Conservation (phyloP, 2,888 invertebrate genomes). For the Noctuana brunneofusca region DNA sequence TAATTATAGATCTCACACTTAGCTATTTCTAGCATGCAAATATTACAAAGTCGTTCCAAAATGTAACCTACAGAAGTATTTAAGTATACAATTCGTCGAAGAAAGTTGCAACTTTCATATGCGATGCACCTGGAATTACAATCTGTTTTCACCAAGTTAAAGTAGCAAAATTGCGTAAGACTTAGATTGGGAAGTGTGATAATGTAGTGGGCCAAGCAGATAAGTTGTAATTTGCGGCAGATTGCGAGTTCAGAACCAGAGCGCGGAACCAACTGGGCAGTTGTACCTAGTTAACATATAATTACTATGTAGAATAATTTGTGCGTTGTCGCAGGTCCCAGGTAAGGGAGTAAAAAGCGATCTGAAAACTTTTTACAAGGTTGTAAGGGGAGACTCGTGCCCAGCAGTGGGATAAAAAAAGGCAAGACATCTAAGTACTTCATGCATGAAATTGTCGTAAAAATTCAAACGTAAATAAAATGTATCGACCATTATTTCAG, state of each 20-base stretch:
- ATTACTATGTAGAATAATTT: neutral
- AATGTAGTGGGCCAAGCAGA: constrained; percentile 10
- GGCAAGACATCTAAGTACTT: neutral
- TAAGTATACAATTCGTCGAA: neutral
- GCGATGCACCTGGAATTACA: constrained; percentile 14
- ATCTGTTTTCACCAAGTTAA: constrained; percentile 24
- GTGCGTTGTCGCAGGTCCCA: neutral
- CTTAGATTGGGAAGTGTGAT: constrained; percentile 11
- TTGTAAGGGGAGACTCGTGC: too few species aligned
- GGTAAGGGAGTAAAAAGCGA: too few species aligned
- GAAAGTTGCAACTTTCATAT: constrained; percentile 2
- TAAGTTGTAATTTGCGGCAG: constrained; percentile 20
- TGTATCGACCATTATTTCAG: constrained; percentile 1
- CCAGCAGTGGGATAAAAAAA: neutral
- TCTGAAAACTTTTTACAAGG: too few species aligned
- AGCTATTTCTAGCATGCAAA: too few species aligned
- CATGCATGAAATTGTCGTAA: neutral
- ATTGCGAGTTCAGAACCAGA: constrained; percentile 16
- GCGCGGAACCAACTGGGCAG: constrained; percentile 32
- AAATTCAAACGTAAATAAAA: constrained; percentile 1
- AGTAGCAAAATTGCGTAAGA: constrained; percentile 17
- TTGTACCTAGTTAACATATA: constrained; percentile 1
- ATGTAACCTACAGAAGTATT: neutral
- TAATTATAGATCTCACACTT: too few species aligned
- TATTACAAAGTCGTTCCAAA: neutral